Percentiles rank a stretch among this genome's conserved stretches.
Evolutionary conservation across 2,888 invertebrate species (phyloP).

Genomic region (Hypomecis punctinalis): DNA sequence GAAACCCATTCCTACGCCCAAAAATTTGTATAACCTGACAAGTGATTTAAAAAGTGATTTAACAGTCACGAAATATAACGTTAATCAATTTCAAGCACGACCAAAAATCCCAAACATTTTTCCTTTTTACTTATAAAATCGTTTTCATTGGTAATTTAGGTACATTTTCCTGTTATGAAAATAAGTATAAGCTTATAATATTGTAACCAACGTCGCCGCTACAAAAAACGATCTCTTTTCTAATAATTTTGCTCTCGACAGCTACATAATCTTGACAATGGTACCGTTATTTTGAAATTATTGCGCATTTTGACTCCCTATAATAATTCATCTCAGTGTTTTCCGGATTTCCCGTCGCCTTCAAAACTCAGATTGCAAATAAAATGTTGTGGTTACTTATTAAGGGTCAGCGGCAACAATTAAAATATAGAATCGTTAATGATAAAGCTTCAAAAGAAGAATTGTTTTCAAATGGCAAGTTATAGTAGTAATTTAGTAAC

Average conservation of each 20-base stretch:
- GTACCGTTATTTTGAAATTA: constrained; percentile 18
- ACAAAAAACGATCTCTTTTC: constrained; percentile 4
- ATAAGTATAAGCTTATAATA: constrained; percentile 4
- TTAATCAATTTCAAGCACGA: too few species aligned
- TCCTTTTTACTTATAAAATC: too few species aligned
- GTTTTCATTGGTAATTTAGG: neutral
- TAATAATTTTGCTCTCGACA: constrained; percentile 10
- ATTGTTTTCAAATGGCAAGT: too few species aligned
- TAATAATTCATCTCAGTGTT: constrained; percentile 43
- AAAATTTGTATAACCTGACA: too few species aligned
- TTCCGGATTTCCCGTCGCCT: constrained; percentile 37
- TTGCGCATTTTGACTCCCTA: constrained; percentile 36
- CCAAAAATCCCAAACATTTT: too few species aligned
- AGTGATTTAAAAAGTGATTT: too few species aligned
- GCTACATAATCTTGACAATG: constrained; percentile 16
- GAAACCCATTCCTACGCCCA: too few species aligned
- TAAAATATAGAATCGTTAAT: neutral
- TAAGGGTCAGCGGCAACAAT: neutral
- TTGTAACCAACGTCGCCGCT: constrained; percentile 12
- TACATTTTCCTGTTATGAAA: neutral
- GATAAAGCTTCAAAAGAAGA: neutral
- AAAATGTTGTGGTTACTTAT: constrained; percentile 32
- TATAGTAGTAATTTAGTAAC: too few species aligned
- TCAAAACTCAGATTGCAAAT: constrained; percentile 39
- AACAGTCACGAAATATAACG: too few species aligned